Evolutionary conservation across 2,888 invertebrate species (phyloP).

Genomic region (Smittia sp.): DNA sequence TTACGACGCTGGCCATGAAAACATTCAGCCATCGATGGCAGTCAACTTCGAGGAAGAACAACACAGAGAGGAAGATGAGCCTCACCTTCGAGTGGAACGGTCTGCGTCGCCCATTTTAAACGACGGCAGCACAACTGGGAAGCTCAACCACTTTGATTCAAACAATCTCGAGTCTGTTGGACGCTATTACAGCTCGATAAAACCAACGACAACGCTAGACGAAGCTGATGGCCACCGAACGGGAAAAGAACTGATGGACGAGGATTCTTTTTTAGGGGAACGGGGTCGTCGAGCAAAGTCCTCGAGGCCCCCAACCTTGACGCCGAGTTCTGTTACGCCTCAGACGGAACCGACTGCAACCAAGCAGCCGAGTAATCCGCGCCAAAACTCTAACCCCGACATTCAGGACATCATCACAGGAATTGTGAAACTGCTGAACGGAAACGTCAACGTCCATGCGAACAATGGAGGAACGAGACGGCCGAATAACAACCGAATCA

Average conservation of each 20-base stretch:
- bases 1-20: conserved; percentile 38
- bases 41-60: conserved; percentile 6
- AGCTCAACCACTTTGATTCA: conserved; percentile 46
- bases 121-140: conserved; percentile 53
- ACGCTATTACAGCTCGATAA: conserved; percentile 51
- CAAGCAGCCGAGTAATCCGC: conserved; percentile 47
- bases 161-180: conserved; percentile 46
- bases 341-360: conserved; percentile 48
- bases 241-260: conserved; percentile 48
- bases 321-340: conserved; percentile 45
- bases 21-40: background rate
- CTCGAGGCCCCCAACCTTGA: conserved; percentile 52
- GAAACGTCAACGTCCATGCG: conserved; percentile 81
- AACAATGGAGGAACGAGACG: conserved; percentile 67
- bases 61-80: conserved; percentile 47
- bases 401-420: conserved; percentile 90
- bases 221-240: conserved; percentile 45
- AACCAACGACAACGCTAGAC: conserved; percentile 49
- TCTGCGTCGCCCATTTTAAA: conserved; percentile 61
- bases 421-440: conserved; percentile 81
- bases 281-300: conserved; percentile 53
- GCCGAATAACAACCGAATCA: conserved; percentile 75
- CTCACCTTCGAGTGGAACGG: conserved; percentile 56
- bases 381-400: conserved; percentile 67
- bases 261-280: conserved; percentile 55